phyloP scores from a whole-genome alignment of 2,797 vertebrate genomes.

The Uromys caudimaculatus region DNA sequence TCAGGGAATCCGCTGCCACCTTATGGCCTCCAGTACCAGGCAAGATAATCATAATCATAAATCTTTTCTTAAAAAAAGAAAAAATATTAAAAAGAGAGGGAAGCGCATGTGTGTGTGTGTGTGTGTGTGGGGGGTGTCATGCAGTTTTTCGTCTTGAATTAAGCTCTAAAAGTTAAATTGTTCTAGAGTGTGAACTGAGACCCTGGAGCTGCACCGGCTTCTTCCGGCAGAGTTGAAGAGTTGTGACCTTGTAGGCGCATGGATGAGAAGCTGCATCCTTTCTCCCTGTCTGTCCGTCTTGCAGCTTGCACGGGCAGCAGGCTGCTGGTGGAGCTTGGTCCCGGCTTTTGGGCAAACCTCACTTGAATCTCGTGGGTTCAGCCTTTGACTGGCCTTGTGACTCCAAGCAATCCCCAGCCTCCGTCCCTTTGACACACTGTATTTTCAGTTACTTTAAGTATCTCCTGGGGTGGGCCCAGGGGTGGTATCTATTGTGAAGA shows the following conservation, averaged over 20 bases:
- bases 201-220: fast-evolving
- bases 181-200: not conserved
- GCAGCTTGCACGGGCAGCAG: not conserved
- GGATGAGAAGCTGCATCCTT: not conserved
- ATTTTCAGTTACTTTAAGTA: not conserved
- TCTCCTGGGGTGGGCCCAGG: not conserved
- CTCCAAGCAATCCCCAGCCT: not conserved
- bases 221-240: not conserved
- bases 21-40: not conserved
- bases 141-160: not conserved
- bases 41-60: not conserved
- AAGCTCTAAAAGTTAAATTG: not conserved
- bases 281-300: too few species aligned
- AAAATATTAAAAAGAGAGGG: not conserved
- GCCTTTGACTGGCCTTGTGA: not conserved
- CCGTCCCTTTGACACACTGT: not conserved
- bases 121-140: not conserved
- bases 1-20: not conserved
- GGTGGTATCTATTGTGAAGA: not conserved
- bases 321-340: not conserved
- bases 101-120: too few species aligned
- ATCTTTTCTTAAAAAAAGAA: not conserved
- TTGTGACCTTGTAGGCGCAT: not conserved
- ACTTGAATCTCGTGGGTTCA: not conserved
- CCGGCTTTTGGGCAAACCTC: not conserved